Evolutionary conservation across 2,888 invertebrate species (phyloP).

Genomic region (Sialis lutaria): DNA sequence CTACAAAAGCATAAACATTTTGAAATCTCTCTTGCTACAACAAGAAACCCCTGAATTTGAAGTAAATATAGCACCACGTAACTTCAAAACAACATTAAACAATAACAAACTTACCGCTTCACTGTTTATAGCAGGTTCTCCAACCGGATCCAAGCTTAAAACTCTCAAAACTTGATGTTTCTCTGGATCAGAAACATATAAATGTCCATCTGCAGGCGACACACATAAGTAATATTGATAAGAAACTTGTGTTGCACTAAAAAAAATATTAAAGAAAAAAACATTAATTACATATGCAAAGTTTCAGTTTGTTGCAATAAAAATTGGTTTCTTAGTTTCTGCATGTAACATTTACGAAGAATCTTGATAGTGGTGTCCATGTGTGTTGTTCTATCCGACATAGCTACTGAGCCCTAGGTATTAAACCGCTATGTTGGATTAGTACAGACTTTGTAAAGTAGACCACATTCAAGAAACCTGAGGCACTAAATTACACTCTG

Average conservation of each 20-base stretch:
- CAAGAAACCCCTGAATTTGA: no score
- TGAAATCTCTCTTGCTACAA: background rate
- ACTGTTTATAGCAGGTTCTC: constrained; percentile 68
- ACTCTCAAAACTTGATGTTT: constrained; percentile 75
- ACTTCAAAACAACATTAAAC: background rate
- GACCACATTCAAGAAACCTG: no score
- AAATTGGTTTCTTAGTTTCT: no score
- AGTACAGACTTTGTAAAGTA: no score
- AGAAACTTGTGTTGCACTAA: constrained; percentile 84
- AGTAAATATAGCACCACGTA: background rate
- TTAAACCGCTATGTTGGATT: no score
- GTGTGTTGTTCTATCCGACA: no score
- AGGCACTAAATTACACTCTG: no score
- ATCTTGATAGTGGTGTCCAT: no score
- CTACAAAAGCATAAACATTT: constrained; percentile 14
- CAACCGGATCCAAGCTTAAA: constrained; percentile 58
- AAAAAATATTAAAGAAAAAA: constrained; percentile 17
- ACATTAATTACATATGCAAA: background rate
- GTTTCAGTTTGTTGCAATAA: background rate
- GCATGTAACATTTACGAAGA: no score
- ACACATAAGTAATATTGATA: constrained; percentile 95
- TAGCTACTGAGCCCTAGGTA: no score
- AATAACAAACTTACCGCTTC: constrained; percentile 37
- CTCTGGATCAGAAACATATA: constrained; percentile 93
- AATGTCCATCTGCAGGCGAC: constrained; percentile 86